Evolutionary conservation across 1,140 invertebrate genomes (phyloP), one percentile per base, ranked within the genome.

Genomic region (Bombus haemorrhoidalis): DNA sequence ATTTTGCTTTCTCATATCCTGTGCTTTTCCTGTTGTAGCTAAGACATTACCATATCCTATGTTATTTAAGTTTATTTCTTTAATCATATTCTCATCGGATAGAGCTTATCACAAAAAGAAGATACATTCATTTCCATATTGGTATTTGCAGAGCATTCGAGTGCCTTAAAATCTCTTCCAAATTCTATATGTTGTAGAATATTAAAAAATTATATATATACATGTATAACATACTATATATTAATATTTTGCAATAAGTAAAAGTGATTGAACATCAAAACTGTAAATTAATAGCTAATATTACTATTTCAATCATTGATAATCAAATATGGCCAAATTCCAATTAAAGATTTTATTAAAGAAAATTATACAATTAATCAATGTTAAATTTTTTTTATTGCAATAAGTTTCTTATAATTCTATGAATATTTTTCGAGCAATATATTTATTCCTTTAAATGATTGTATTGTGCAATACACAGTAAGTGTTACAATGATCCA

Each of bases 401-500:
- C 76, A 22, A 66, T 71, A 81, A 32, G 18, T 25, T 72, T 75
- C 62, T 72, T 59, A 62, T 53, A 37, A 64, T 66, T 47, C 81
- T 28, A 6, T 22, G 18, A 64, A 79, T 32, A 62, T 15, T 13
- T n/a, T 2, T 64, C 2, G 0, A 32, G 0, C 5, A 59, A 9
- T 66, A 0, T 0, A 22, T 28, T 64, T 3, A 53, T 10, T 64
- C 22, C 1, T 32, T 9, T 47, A 13, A 64, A 3, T 71, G 66
- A 34, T 47, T 28, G 1, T 22, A 86, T 4, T 0, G 69, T 47
- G 13, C 15, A 75, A 66, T 53, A 85, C 32, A 78, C 1, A 47
- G 76, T 1, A 25, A 79, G 39, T 18, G 91, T 85, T 34, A 96
- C 43, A 15, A 96, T 97, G 3, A 94, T 43, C 6, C 90, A 92